Evolutionary conservation across 2,113 vertebrate genomes (phyloP), one percentile per base, ranked within the genome.

Genomic region (Caranx ignobilis): DNA sequence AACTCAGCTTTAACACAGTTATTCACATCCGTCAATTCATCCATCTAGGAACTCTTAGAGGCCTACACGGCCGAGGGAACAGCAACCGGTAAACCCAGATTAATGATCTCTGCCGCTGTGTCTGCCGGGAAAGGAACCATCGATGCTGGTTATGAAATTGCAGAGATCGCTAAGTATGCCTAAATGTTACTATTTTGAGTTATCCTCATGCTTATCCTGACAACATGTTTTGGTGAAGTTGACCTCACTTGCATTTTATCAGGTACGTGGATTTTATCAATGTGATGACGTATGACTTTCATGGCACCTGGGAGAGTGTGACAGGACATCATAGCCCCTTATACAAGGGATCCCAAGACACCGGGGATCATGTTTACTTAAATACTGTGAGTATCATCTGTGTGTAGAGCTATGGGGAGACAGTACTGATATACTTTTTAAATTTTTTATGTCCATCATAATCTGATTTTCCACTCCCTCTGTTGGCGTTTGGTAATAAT

Each of bases 251-350:
- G 11, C 52, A 15, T 81, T 41, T 57, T n/a, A n/a, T 68, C 67
- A 96, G 96, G 80, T 87, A 87, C 77, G 61, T 96, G 52, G 95
- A 96, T 74, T 95, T 96, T 64, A 89, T 96, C 64, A 96, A 90
- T 78, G 92, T 97, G 34, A 95, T 96, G 96, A 94, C 95, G 0
- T 96, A 96, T 18, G 96, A 96, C 79, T 93, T 96, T 70, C 95
- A 96, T 10, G 94, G 95, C 60, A 81, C 92, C 15, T 95, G 91
- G 93, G 94, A 95, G 56, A 78, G 3, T 1, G 79, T 90, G 71
- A 95, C 95, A 16, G 95, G 96, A 63, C 95, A 96, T 6, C 69
- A 96, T 83, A 96, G 95, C 67, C 94, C 95, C 19, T 91, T 97
- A 16, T 96, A 88, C 79, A 90, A 80, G 11, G 87, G 93, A 21